Evolutionary conservation across 2,888 invertebrate species (phyloP).

Genomic region (Miltochrista miniata): DNA sequence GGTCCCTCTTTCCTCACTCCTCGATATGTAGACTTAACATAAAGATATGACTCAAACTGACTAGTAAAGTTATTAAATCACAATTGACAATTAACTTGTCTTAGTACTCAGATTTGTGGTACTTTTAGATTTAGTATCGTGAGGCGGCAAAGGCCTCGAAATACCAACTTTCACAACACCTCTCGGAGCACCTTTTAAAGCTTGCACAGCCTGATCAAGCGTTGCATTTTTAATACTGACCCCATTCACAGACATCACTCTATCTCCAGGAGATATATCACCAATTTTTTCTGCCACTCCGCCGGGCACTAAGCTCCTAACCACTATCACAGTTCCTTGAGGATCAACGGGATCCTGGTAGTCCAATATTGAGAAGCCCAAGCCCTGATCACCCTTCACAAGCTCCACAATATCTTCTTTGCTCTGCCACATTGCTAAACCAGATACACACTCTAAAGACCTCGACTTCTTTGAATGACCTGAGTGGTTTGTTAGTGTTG

Average conservation of each 20-base stretch:
- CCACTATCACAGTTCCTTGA: conserved; percentile 97
- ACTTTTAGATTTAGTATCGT: conserved; percentile 70
- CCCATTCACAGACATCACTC: conserved; percentile 96
- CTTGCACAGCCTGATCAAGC: conserved; percentile 97
- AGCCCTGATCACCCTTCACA: conserved; percentile 96
- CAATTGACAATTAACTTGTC: conserved; percentile 67
- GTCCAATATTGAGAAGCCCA: conserved; percentile 99
- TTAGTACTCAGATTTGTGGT: conserved; percentile 67
- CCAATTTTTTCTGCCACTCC: conserved; percentile 99
- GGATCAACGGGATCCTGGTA: conserved; percentile 99
- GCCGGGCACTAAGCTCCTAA: conserved; percentile 97
- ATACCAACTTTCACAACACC: conserved; percentile 96
- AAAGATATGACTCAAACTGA: conserved; percentile 77
- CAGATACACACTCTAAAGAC: conserved; percentile 97
- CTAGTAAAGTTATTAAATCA: conserved; percentile 60
- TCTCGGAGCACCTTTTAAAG: conserved; percentile 95
- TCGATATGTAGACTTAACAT: conserved; percentile 55
- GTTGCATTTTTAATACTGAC: conserved; percentile 95
- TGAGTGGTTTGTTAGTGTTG: conserved; percentile 88
- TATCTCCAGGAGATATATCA: conserved; percentile 97
- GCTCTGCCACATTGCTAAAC: conserved; percentile 98
- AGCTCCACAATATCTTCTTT: conserved; percentile 96
- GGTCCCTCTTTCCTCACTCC: conserved; percentile 20
- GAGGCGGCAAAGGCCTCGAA: conserved; percentile 89
- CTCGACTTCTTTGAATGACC: conserved; percentile 90